A percentile compares a stretch with the other conserved stretches of the same genome.
These are phyloP conservation scores for Mylabris phalerata DNA, from an alignment of 1,140 invertebrate genomes.

Conservation along the genomic window DNA sequence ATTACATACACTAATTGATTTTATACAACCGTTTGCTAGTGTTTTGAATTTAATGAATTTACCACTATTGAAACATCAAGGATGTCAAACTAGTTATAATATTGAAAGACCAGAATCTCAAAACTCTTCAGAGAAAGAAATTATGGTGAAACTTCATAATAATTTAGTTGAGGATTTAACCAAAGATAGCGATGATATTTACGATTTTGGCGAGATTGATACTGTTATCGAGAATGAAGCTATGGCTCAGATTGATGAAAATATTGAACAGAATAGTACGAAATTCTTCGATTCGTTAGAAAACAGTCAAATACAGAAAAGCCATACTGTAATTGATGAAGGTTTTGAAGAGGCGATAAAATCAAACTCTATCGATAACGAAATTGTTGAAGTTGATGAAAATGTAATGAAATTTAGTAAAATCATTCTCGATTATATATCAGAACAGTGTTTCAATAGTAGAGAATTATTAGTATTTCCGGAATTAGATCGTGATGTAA, in stretches of 20 bases:
- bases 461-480: constrained; percentile 36
- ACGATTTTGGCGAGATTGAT: not conserved
- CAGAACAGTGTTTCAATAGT: constrained; percentile 32
- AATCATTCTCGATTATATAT: constrained; percentile 32
- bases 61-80: constrained; percentile 17
- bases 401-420: constrained; percentile 21
- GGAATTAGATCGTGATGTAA: constrained; percentile 30
- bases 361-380: not conserved
- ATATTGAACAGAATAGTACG: constrained; percentile 10
- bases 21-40: constrained; percentile 36
- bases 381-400: constrained; percentile 16
- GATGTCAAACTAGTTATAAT: constrained; percentile 31
- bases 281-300: not conserved
- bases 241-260: constrained; percentile 18
- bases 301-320: not conserved
- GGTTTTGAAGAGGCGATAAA: constrained; percentile 24
- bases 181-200: not conserved
- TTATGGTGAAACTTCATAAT: constrained; percentile 23
- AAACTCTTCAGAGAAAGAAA: constrained; percentile 14
- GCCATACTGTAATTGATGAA: constrained; percentile 24
- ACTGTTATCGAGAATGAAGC: not conserved
- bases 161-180: not conserved
- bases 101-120: not conserved
- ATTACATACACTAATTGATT: constrained; percentile 28
- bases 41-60: constrained; percentile 30